A percentile compares a stretch with the other conserved stretches of the same genome.
phyloP scores from a whole-genome alignment of 2,888 invertebrate species.

The Strigamia transsilvanica region DNA sequence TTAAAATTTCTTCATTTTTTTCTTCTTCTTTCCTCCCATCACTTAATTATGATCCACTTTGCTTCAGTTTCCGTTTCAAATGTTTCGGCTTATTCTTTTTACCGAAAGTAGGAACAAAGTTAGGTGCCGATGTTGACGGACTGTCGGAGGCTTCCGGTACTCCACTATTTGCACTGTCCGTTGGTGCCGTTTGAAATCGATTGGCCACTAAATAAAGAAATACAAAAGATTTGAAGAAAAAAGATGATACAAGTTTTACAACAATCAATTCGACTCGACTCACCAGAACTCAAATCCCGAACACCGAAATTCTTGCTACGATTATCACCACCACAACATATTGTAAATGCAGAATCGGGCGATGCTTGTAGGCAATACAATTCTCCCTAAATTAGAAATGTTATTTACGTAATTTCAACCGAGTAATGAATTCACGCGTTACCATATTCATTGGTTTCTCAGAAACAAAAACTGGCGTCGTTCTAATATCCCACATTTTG shows the following conservation, averaged over 20 bases:
- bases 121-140: background rate
- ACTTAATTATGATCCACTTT: background rate
- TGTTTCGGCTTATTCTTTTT: background rate
- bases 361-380: slow-evolving; percentile 77
- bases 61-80: background rate
- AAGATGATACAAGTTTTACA: background rate
- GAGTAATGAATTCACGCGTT: slow-evolving; percentile 56
- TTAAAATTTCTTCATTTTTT: too few species aligned
- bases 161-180: background rate
- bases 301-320: slow-evolving; percentile 78
- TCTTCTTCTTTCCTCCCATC: too few species aligned
- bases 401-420: slow-evolving; percentile 53
- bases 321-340: slow-evolving; percentile 86
- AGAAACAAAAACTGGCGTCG: slow-evolving; percentile 64
- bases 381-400: slow-evolving; percentile 64
- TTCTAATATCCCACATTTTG: slow-evolving; percentile 81
- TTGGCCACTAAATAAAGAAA: background rate
- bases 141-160: background rate
- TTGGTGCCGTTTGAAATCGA: background rate
- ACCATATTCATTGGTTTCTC: slow-evolving; percentile 73
- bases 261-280: slow-evolving; percentile 60
- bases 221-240: background rate
- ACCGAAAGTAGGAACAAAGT: background rate
- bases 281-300: slow-evolving; percentile 68
- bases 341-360: slow-evolving; percentile 82